A percentile compares a stretch with the other conserved stretches of the same genome.
Evolutionary conservation across 2,888 invertebrate genomes (phyloP).

Genomic region (Allacma fusca): DNA sequence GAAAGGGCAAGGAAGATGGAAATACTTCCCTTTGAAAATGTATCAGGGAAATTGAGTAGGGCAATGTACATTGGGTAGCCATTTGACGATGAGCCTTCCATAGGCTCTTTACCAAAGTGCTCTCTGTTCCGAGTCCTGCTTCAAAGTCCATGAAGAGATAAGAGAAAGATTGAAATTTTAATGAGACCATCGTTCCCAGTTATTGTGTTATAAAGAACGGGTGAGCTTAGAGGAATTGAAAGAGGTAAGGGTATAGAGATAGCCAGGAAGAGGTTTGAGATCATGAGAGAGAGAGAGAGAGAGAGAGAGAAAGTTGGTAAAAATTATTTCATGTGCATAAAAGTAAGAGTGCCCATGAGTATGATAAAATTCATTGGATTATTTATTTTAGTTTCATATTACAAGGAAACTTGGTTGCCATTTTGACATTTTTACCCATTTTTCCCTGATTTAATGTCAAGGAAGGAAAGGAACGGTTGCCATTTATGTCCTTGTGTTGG

Average conservation of each 20-base stretch:
- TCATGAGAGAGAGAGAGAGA: neutral
- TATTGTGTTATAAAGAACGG: constrained; percentile 12
- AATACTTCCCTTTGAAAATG: too few relatives aligned
- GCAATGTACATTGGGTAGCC: too few relatives aligned
- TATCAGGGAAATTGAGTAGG: too few relatives aligned
- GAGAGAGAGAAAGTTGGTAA: neutral
- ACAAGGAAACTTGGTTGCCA: constrained; percentile 19
- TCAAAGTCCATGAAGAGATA: neutral
- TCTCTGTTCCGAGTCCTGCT: neutral
- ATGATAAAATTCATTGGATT: constrained; percentile 25
- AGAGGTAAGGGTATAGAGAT: too few relatives aligned
- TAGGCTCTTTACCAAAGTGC: too few relatives aligned
- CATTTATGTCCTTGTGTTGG: constrained; percentile 25
- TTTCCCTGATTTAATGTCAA: constrained; percentile 39
- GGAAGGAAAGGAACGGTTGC: neutral
- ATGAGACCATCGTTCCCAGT: neutral
- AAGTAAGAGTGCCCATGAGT: constrained; percentile 19
- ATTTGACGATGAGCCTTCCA: too few relatives aligned
- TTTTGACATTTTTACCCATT: constrained; percentile 38
- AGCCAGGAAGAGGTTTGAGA: too few relatives aligned
- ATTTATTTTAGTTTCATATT: constrained; percentile 6
- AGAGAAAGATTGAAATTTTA: constrained; percentile 4
- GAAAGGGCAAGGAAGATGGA: too few relatives aligned
- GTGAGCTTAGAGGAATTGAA: constrained; percentile 6
- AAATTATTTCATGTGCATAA: constrained; percentile 1